Evolutionary conservation across 2,113 vertebrate species (phyloP).

Genomic region (Ageneiosus marmoratus): DNA sequence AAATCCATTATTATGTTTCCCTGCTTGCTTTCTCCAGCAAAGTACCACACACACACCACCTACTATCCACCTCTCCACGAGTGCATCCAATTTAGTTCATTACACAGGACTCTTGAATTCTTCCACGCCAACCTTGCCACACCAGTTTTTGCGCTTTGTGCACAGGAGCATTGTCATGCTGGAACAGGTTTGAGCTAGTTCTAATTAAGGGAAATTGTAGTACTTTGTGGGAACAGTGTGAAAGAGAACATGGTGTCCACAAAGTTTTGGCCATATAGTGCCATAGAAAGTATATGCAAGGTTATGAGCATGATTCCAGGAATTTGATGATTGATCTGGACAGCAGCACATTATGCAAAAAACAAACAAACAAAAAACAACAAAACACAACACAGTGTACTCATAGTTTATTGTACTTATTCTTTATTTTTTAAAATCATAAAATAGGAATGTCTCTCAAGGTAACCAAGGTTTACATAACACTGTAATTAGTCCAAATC

Average conservation of each 20-base stretch:
- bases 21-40: no score
- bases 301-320: not conserved
- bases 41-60: no score
- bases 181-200: not conserved
- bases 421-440: conserved; percentile 1
- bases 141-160: no score
- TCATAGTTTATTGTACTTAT: not conserved
- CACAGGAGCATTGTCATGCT: not conserved
- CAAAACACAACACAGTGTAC: not conserved
- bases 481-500: conserved; percentile 16
- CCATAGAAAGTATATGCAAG: no score
- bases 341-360: not conserved
- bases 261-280: no score
- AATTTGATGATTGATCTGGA: conserved; percentile 3
- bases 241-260: not conserved
- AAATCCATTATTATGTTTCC: no score
- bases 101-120: no score
- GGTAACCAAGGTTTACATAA: conserved; percentile 22
- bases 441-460: conserved; percentile 20
- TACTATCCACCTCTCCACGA: no score
- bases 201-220: not conserved
- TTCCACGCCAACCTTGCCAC: no score
- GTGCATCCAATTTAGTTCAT: no score
- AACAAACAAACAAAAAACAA: no score
- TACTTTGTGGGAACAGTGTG: not conserved